Percentiles rank a stretch among this genome's conserved stretches.
Evolutionary conservation across 2,888 invertebrate species (phyloP).

Genomic region (Panopea generosa): DNA sequence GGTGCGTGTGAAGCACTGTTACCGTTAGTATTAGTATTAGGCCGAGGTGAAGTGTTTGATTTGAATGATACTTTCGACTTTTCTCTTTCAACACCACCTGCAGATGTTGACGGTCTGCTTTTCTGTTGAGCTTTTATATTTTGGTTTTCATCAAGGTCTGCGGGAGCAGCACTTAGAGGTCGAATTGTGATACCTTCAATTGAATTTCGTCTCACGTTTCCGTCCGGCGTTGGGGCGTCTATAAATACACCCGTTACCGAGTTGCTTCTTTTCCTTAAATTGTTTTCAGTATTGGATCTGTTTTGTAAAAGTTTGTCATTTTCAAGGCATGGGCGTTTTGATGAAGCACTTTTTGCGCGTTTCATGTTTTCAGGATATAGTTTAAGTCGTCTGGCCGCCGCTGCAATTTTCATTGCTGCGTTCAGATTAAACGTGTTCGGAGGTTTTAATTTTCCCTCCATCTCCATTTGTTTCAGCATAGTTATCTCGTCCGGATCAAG

Average conservation of each 20-base stretch:
- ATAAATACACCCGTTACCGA: conserved; percentile 77
- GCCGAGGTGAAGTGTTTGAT: conserved; percentile 6
- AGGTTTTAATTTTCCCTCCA: conserved; percentile 73
- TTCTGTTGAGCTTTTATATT: conserved; percentile 15
- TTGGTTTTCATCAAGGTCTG: conserved; percentile 20
- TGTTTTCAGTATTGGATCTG: conserved; percentile 44
- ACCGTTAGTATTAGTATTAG: too few relatives aligned
- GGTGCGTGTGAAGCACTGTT: conserved; percentile 37
- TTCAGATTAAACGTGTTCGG: conserved; percentile 69
- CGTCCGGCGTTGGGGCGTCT: conserved; percentile 61
- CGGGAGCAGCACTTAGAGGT: conserved; percentile 63
- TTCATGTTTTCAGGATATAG: conserved; percentile 54
- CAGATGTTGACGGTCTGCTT: conserved; percentile 50
- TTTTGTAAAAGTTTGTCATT: conserved; percentile 39
- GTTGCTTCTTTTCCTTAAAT: conserved; percentile 62
- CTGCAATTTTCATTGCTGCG: conserved; percentile 78
- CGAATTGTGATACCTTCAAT: conserved; percentile 60
- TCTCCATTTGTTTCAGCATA: conserved; percentile 72
- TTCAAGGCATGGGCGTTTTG: conserved; percentile 5
- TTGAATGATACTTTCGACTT: conserved; percentile 48
- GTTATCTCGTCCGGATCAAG: conserved; percentile 77
- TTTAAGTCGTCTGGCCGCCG: conserved; percentile 76
- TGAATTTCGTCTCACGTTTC: conserved; percentile 57
- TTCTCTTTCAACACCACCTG: conserved; percentile 41
- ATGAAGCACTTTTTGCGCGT: conserved; percentile 24